phyloP scores from a whole-genome alignment of 2,113 vertebrate genomes.

The Microtus montanus region DNA sequence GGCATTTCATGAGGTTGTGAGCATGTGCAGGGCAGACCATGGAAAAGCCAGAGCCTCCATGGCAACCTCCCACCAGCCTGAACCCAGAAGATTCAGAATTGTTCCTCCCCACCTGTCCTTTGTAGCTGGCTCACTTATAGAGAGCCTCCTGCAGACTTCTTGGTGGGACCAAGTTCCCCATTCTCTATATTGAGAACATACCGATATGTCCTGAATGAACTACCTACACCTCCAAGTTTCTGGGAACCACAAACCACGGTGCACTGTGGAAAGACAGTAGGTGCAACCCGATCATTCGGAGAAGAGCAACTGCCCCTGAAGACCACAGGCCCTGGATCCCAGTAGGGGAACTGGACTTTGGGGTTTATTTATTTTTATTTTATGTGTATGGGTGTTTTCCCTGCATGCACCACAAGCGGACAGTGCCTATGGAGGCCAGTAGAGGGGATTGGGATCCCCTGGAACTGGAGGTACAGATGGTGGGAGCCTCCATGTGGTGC shows the following conservation, averaged over 20 bases:
- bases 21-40: fast-evolving
- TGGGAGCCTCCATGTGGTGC: not conserved
- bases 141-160: not conserved
- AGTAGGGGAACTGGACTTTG: not conserved
- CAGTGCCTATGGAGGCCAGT: not conserved
- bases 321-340: not conserved
- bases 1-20: not conserved
- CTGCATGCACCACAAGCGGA: not conserved
- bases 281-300: not conserved
- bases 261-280: fast-evolving
- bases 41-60: not conserved
- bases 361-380: not conserved
- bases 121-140: not conserved
- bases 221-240: fast-evolving
- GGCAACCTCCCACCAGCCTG: fast-evolving
- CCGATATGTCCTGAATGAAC: too few relatives aligned
- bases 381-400: not conserved
- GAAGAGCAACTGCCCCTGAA: not conserved
- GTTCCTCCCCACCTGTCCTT: not conserved
- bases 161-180: fast-evolving
- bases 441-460: not conserved
- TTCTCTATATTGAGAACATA: not conserved
- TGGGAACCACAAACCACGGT: not conserved
- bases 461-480: not conserved
- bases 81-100: not conserved